These are phyloP conservation scores for Microctenopoma steveboyesi DNA, from an alignment of 2,797 vertebrate genomes.

Conservation along the genomic window DNA sequence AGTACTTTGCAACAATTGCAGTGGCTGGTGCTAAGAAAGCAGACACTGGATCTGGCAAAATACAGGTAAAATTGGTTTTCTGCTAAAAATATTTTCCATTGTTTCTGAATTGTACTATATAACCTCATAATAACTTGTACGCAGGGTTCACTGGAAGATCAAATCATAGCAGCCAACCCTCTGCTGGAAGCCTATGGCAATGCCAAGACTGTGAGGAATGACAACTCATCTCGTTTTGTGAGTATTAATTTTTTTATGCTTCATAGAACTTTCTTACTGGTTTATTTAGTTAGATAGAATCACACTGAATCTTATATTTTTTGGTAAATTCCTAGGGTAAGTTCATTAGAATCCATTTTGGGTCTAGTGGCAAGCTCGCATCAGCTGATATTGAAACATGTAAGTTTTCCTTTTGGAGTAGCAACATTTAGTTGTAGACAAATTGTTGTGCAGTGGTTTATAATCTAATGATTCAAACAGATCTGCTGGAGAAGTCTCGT, in stretches of 20 bases:
- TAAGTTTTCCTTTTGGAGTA: slow-evolving; percentile 13
- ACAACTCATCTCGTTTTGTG: slow-evolving; percentile 87
- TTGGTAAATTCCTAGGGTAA: slow-evolving; percentile 43
- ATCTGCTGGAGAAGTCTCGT: slow-evolving; percentile 90
- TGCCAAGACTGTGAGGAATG: slow-evolving; percentile 90
- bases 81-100: neutral
- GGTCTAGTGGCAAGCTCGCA: slow-evolving; percentile 48
- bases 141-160: slow-evolving; percentile 88
- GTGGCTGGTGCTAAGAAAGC: slow-evolving; percentile 48
- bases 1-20: slow-evolving; percentile 76
- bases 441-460: neutral
- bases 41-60: slow-evolving; percentile 42
- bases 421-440: neutral
- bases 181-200: slow-evolving; percentile 90
- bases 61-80: slow-evolving; percentile 48
- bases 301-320: slow-evolving; percentile 26
- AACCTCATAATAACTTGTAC: neutral
- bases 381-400: slow-evolving; percentile 68
- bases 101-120: slow-evolving; percentile 11
- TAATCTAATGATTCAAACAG: slow-evolving; percentile 47
- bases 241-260: slow-evolving; percentile 12
- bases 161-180: slow-evolving; percentile 87
- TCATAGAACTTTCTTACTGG: neutral
- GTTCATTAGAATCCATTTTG: slow-evolving; percentile 60
- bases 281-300: neutral